These are phyloP conservation scores for Aplodontia rufa DNA, from an alignment of 2,113 vertebrate genomes.

Conservation along the genomic window DNA sequence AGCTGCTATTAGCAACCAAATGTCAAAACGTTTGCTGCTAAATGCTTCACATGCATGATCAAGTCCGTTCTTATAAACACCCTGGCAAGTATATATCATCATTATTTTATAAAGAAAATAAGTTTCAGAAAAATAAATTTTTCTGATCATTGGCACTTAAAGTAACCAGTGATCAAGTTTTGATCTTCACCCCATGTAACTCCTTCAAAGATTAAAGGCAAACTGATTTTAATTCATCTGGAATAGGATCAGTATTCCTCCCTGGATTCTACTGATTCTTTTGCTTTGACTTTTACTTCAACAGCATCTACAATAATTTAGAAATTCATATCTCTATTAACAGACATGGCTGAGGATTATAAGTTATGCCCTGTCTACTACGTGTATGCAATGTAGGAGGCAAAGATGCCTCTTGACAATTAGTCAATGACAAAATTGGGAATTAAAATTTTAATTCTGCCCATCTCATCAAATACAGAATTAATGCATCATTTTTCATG, in stretches of 20 bases:
- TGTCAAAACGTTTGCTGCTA: not conserved
- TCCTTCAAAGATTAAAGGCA: not conserved
- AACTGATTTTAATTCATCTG: not conserved
- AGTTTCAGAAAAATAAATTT: not conserved
- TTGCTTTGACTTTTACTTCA: conserved; percentile 35
- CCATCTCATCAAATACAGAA: conserved; percentile 24
- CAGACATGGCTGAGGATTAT: not conserved
- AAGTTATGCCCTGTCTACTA: not conserved
- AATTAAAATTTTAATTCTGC: conserved; percentile 45
- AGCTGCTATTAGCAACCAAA: not conserved
- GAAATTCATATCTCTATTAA: not conserved
- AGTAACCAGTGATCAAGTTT: not conserved
- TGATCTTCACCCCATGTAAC: not conserved
- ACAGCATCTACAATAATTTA: not conserved
- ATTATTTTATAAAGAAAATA: not conserved
- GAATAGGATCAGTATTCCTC: not conserved
- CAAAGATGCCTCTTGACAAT: not conserved
- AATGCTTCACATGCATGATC: not conserved
- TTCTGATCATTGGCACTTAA: not conserved
- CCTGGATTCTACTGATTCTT: not conserved
- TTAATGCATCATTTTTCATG: not conserved
- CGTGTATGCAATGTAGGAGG: not conserved
- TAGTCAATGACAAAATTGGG: not conserved
- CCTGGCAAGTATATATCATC: not conserved
- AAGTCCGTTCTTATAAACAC: conserved; percentile 6